Evolutionary conservation across 2,113 vertebrate genomes (phyloP).

Genomic region (Hyperopisus bebe): DNA sequence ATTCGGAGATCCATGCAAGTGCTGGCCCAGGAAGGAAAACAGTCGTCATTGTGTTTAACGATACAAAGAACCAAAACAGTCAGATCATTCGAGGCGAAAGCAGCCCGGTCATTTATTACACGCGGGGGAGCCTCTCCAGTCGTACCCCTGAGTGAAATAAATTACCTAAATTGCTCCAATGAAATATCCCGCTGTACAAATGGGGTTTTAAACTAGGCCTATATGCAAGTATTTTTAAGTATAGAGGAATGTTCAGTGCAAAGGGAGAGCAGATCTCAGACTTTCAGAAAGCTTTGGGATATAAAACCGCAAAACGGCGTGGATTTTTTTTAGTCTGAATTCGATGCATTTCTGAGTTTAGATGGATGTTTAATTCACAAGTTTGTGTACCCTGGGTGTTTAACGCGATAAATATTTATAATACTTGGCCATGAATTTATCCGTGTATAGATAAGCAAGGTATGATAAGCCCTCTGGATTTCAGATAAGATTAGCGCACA

Average conservation of each 20-base stretch:
- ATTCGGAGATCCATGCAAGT: not conserved
- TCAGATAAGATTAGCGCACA: not conserved
- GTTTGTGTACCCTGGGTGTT: not conserved
- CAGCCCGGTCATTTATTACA: not conserved
- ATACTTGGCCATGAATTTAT: not conserved
- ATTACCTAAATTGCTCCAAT: not conserved
- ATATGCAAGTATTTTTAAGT: not conserved
- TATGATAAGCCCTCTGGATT: not conserved
- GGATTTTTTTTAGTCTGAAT: not conserved
- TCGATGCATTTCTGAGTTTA: not conserved
- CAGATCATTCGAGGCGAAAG: not conserved
- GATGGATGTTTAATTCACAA: not conserved
- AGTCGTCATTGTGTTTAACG: not conserved
- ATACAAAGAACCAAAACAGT: not conserved
- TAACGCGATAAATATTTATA: not conserved
- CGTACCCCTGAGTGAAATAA: not conserved
- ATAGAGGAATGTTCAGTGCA: not conserved
- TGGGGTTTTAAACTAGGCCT: not conserved
- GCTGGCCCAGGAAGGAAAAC: not conserved
- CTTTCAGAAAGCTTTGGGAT: not conserved
- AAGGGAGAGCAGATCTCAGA: not conserved
- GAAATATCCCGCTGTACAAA: not conserved
- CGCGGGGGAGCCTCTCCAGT: not conserved
- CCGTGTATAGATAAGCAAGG: not conserved
- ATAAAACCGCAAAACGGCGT: not conserved